phyloP scores from a whole-genome alignment of 2,113 vertebrate genomes.

The Onychostoma macrolepis region DNA sequence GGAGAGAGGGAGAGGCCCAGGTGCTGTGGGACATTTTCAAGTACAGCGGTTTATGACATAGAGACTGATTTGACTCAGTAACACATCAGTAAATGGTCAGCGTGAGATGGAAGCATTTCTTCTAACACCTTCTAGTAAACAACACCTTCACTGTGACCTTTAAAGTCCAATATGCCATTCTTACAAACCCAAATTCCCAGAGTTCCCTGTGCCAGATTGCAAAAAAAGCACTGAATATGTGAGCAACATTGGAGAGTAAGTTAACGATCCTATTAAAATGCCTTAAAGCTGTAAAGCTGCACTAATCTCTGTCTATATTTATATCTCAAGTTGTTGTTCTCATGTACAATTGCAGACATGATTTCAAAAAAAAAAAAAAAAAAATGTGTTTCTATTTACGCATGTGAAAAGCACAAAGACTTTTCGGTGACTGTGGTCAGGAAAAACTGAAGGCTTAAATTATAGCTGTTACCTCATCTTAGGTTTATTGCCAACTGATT shows the following conservation, averaged over 20 bases:
- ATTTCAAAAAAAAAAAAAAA: background rate
- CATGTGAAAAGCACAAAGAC: conserved; percentile 33
- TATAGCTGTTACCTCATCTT: conserved; percentile 49
- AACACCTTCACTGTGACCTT: conserved; percentile 23
- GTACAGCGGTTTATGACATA: conserved; percentile 14
- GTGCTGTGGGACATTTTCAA: conserved; percentile 17
- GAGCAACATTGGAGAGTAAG: conserved; percentile 36
- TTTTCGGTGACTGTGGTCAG: conserved; percentile 29
- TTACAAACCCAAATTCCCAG: conserved; percentile 17
- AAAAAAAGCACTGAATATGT: conserved; percentile 15
- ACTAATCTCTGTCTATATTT: conserved; percentile 38
- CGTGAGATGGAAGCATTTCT: conserved; percentile 17
- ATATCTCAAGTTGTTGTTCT: background rate
- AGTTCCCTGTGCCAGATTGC: conserved; percentile 16
- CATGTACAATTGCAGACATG: conserved; percentile 9
- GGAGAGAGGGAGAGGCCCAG: conserved; percentile 14
- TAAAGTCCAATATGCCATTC: conserved; percentile 6
- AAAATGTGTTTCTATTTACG: conserved; percentile 50
- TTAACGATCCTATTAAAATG: conserved; percentile 46
- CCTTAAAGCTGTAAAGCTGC: conserved; percentile 10
- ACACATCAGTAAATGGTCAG: conserved; percentile 31
- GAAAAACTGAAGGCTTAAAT: conserved; percentile 41
- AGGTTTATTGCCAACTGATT: conserved; percentile 46
- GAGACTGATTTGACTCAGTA: conserved; percentile 37
- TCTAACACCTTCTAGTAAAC: conserved; percentile 29